Evolutionary conservation across 2,888 invertebrate species (phyloP).

Genomic region (Osmoderma eremita): DNA sequence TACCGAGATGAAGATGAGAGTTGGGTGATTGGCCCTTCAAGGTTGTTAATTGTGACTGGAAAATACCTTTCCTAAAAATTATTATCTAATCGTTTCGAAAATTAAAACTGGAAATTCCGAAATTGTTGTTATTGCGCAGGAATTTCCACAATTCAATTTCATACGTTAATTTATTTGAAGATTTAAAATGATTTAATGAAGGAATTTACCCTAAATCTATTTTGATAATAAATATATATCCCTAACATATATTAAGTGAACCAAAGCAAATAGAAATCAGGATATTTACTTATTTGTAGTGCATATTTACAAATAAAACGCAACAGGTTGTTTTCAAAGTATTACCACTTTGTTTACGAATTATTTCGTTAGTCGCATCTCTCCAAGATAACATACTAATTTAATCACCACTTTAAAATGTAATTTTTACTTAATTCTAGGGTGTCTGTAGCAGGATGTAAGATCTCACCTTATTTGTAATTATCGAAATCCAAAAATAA

Average conservation of each 20-base stretch:
- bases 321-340: slow-evolving; percentile 24
- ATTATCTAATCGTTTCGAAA: neutral
- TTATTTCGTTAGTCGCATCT: too few relatives aligned
- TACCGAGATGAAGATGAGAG: slow-evolving; percentile 7
- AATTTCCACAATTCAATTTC: neutral
- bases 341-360: too few relatives aligned
- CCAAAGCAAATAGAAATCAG: too few relatives aligned
- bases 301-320: slow-evolving; percentile 6
- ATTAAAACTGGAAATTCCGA: neutral
- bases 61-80: neutral
- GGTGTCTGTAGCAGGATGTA: too few relatives aligned
- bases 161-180: too few relatives aligned
- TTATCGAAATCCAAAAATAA: slow-evolving; percentile 5
- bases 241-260: too few relatives aligned
- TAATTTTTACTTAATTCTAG: too few relatives aligned
- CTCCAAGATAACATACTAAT: too few relatives aligned
- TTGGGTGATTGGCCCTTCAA: slow-evolving; percentile 53
- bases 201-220: too few relatives aligned
- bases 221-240: too few relatives aligned
- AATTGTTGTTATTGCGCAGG: neutral
- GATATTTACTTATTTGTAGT: neutral
- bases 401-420: too few relatives aligned
- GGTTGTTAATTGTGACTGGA: slow-evolving; percentile 46
- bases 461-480: neutral
- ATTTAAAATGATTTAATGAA: too few relatives aligned